These are phyloP conservation scores for Chromobotia macracanthus DNA, from an alignment of 2,797 vertebrate genomes.

Conservation along the genomic window DNA sequence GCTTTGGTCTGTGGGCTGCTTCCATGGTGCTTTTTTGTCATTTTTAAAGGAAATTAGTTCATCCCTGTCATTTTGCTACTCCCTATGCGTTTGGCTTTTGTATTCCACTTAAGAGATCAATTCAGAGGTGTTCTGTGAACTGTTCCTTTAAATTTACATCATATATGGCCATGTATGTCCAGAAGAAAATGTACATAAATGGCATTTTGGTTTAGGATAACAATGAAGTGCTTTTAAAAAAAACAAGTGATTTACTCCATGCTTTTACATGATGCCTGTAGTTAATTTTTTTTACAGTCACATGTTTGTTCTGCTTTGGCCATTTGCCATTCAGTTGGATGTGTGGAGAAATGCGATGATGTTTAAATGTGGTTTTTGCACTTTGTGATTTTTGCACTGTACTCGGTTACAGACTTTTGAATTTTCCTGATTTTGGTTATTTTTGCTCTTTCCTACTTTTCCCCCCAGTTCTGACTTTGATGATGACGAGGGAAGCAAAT, in stretches of 20 bases:
- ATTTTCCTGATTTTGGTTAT: slow-evolving; percentile 4
- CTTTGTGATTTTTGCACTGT: slow-evolving; percentile 38
- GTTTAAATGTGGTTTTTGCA: background rate
- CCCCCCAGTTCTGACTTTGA: slow-evolving; percentile 88
- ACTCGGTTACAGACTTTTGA: background rate
- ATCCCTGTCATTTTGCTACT: too few relatives aligned
- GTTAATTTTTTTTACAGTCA: background rate
- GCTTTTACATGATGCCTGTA: background rate
- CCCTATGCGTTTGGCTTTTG: too few relatives aligned
- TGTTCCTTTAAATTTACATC: background rate
- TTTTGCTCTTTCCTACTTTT: slow-evolving; percentile 39
- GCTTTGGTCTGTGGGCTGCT: too few relatives aligned
- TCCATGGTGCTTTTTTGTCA: too few relatives aligned
- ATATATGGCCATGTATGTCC: background rate
- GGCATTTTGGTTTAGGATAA: background rate
- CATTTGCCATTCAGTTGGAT: slow-evolving; percentile 1
- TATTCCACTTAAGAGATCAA: too few relatives aligned
- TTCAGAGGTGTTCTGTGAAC: background rate
- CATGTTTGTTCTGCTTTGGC: slow-evolving; percentile 10
- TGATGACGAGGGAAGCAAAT: slow-evolving; percentile 88
- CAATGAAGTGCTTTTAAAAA: background rate
- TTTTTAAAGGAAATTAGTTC: too few relatives aligned
- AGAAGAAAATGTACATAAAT: background rate
- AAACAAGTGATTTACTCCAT: background rate
- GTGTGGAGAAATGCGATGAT: background rate